Conservation (phyloP, 2,797 vertebrate genomes). For the Trachops cirrhosus region DNA sequence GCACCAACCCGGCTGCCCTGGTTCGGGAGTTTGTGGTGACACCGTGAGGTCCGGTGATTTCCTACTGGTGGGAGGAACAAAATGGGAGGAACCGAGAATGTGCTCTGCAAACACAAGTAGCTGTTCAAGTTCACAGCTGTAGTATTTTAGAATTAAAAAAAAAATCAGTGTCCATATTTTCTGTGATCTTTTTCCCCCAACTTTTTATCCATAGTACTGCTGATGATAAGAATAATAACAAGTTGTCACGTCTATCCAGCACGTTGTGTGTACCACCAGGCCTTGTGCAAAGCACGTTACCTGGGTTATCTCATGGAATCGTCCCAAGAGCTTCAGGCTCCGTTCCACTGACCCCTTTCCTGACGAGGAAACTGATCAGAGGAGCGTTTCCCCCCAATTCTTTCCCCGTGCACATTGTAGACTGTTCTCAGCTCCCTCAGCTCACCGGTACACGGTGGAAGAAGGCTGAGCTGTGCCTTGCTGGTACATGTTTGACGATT, state of each 20-base stretch:
- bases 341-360: neutral
- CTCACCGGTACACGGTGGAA: slow-evolving; percentile 13
- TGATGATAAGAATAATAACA: neutral
- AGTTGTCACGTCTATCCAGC: neutral
- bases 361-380: neutral
- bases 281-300: too few relatives aligned
- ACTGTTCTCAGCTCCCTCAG: neutral
- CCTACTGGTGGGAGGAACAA: neutral
- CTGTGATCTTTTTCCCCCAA: neutral
- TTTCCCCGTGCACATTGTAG: neutral
- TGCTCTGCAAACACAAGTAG: neutral
- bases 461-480: slow-evolving; percentile 14
- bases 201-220: neutral
- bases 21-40: neutral
- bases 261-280: neutral
- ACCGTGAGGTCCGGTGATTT: neutral
- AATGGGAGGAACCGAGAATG: neutral
- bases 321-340: neutral
- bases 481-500: slow-evolving; percentile 29
- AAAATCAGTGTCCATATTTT: neutral
- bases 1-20: neutral
- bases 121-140: neutral
- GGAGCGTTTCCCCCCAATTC: neutral
- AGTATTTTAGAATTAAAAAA: neutral
- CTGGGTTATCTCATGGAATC: neutral